Percentiles rank a stretch among this genome's conserved stretches.
phyloP scores from a whole-genome alignment of 2,113 vertebrate genomes.

The Lasiurus borealis region DNA sequence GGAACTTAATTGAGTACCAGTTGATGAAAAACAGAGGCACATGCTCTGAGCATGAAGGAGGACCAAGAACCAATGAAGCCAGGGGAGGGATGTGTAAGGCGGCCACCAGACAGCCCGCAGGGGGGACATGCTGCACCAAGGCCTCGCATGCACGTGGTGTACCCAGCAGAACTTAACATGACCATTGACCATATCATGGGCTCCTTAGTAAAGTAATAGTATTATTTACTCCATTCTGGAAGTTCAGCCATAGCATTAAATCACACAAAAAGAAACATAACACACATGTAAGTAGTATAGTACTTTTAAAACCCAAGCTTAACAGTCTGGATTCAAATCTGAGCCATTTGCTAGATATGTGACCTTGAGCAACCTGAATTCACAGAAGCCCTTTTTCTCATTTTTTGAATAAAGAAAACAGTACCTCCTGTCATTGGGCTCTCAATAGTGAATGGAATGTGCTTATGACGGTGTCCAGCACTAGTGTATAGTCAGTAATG shows the following conservation, averaged over 20 bases:
- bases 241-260: not conserved
- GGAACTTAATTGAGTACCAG: not conserved
- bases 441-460: not conserved
- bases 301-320: not conserved
- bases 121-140: rapidly evolving
- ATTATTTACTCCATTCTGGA: not conserved
- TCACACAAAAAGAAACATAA: not conserved
- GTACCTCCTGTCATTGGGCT: not conserved
- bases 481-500: not conserved
- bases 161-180: not conserved
- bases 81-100: not conserved
- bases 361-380: not conserved
- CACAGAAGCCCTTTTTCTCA: not conserved
- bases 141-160: not conserved
- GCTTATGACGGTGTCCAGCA: not conserved
- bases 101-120: rapidly evolving
- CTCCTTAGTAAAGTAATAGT: not conserved
- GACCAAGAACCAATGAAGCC: not conserved
- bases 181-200: not conserved
- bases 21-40: not conserved
- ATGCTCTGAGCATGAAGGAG: not conserved
- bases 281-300: not conserved
- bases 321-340: not conserved
- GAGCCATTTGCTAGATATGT: not conserved
- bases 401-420: not conserved